A percentile compares a stretch with the other conserved stretches of the same genome.
Conservation (phyloP, 30 jellyfish, hydroid and myxozoan genomes). For the Aurelia aurita region DNA sequence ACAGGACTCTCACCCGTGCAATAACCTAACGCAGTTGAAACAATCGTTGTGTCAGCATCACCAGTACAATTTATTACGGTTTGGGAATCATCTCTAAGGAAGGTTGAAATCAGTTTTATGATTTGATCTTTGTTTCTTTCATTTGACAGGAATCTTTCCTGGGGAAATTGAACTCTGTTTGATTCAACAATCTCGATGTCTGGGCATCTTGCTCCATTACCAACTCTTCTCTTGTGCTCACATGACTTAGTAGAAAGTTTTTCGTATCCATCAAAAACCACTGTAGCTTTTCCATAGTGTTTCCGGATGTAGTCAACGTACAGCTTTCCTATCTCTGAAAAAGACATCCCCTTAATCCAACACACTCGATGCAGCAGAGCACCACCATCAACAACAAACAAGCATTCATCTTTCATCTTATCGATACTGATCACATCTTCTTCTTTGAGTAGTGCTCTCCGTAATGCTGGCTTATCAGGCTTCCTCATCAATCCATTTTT, state of each 20-base stretch:
- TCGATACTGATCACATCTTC: slow-evolving; percentile 9
- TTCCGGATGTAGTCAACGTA: slow-evolving; percentile 22
- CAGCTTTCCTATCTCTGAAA: slow-evolving; percentile 16
- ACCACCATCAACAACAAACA: slow-evolving; percentile 65
- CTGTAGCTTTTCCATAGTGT: slow-evolving; percentile 43
- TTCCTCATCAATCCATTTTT: slow-evolving; percentile 60
- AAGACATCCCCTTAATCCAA: slow-evolving; percentile 66
- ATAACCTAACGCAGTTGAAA: slow-evolving; percentile 29
- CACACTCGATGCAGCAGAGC: slow-evolving; percentile 64
- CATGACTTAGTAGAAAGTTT: slow-evolving; percentile 30
- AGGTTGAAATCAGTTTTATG: slow-evolving; percentile 15
- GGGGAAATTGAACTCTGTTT: slow-evolving; percentile 20
- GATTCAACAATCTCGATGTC: slow-evolving; percentile 40
- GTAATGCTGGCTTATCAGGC: slow-evolving; percentile 47
- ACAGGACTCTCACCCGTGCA: slow-evolving; percentile 19
- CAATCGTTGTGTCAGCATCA: slow-evolving; percentile 67
- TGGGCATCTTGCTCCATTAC: slow-evolving; percentile 52
- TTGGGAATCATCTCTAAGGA: slow-evolving; percentile 39
- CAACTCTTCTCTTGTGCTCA: slow-evolving; percentile 44
- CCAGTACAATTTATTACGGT: slow-evolving; percentile 28
- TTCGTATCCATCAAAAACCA: slow-evolving; percentile 56
- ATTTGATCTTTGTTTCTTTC: slow-evolving; percentile 26
- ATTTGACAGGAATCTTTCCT: slow-evolving; percentile 55
- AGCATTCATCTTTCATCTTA: not conserved
- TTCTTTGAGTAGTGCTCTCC: slow-evolving; percentile 19